phyloP scores from a whole-genome alignment of 30 jellyfish, hydroid and myxozoan genomes.

The Nemopilema nomurai region DNA sequence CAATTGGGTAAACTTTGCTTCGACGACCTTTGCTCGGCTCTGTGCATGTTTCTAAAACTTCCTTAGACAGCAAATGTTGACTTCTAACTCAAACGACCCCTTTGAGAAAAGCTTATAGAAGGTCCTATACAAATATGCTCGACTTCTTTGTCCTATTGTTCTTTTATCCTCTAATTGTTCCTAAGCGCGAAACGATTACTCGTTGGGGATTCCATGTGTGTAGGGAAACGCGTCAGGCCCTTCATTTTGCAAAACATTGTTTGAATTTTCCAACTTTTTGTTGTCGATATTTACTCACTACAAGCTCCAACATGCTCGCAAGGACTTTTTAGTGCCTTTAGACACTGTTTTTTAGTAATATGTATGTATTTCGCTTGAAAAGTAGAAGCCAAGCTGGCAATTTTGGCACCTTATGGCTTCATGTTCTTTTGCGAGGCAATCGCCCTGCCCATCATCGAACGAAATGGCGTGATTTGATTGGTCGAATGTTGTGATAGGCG shows the following conservation, averaged over 20 bases:
- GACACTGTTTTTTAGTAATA: background rate
- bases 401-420: slow-evolving; percentile 49
- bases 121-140: slow-evolving; percentile 66
- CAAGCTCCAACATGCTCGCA: slow-evolving; percentile 8
- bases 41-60: slow-evolving; percentile 23
- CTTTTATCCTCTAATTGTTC: slow-evolving; percentile 50
- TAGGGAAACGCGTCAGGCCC: slow-evolving; percentile 41
- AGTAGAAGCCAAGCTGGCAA: slow-evolving; percentile 60
- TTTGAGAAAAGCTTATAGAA: slow-evolving; percentile 65
- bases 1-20: slow-evolving; percentile 2
- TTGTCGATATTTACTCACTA: background rate
- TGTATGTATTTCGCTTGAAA: slow-evolving; percentile 7
- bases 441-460: slow-evolving; percentile 76
- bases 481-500: slow-evolving; percentile 65
- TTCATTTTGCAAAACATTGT: slow-evolving; percentile 17
- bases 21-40: slow-evolving; percentile 19
- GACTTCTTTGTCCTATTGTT: slow-evolving; percentile 52
- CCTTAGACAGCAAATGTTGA: slow-evolving; percentile 75
- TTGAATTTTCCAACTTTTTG: slow-evolving; percentile 6
- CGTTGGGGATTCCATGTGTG: slow-evolving; percentile 53
- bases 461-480: slow-evolving; percentile 75
- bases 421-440: slow-evolving; percentile 30
- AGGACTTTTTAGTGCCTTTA: background rate
- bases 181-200: slow-evolving; percentile 42
- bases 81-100: slow-evolving; percentile 7